Percentiles rank a stretch among this genome's conserved stretches.
phyloP scores from a whole-genome alignment of 2,797 vertebrate species.

The Lagorchestes hirsutus region DNA sequence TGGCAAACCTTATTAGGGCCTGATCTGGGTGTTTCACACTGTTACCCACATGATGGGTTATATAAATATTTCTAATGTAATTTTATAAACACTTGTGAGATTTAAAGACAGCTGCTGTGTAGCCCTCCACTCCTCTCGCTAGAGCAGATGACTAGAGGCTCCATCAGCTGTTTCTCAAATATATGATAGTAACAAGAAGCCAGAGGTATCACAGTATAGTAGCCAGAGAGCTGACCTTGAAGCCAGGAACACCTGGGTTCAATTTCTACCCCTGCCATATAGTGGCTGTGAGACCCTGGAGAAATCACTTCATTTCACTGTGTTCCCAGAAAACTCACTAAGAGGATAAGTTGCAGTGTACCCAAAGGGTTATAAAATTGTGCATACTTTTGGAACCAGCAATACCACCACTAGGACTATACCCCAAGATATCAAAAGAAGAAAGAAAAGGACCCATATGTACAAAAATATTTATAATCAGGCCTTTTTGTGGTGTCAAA shows the following conservation, averaged over 20 bases:
- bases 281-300: neutral
- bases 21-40: neutral
- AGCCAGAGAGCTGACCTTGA: neutral
- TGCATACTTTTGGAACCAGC: neutral
- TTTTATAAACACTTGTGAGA: neutral
- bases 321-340: neutral
- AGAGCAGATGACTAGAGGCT: neutral
- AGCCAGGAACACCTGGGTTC: neutral
- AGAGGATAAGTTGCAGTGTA: neutral
- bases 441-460: neutral
- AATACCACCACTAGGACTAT: neutral
- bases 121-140: constrained; percentile 44
- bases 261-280: neutral
- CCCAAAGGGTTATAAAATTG: neutral
- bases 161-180: neutral
- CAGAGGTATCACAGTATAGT: neutral
- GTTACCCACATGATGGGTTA: neutral
- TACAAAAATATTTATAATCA: neutral
- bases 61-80: constrained; percentile 7
- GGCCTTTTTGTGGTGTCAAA: neutral
- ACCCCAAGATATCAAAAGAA: neutral
- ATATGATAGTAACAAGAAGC: neutral
- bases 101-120: neutral
- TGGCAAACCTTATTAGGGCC: neutral
- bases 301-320: neutral